Percentiles rank a stretch among this genome's conserved stretches.
phyloP scores from a whole-genome alignment of 2,797 vertebrate genomes.

The Epinephelus awoara region DNA sequence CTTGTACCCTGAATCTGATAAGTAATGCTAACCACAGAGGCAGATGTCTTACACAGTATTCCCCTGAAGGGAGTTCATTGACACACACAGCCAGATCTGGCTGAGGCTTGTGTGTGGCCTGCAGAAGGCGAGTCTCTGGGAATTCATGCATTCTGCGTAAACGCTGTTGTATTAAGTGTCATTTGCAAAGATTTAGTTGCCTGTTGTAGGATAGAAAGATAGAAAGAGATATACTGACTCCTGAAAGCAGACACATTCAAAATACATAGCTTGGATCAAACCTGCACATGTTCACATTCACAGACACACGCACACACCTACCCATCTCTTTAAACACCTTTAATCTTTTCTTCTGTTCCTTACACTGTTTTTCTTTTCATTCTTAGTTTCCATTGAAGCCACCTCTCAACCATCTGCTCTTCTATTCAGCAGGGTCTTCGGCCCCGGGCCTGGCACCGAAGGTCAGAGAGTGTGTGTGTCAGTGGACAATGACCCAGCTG shows the following conservation, averaged over 20 bases:
- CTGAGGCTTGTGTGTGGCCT: slow-evolving; percentile 31
- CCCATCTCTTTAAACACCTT: slow-evolving; percentile 20
- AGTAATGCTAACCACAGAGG: slow-evolving; percentile 30
- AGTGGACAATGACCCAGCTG: slow-evolving; percentile 65
- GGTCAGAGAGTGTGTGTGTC: slow-evolving; percentile 63
- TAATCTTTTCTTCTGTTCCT: slow-evolving; percentile 54
- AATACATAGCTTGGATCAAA: slow-evolving; percentile 2
- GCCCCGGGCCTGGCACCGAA: slow-evolving; percentile 64
- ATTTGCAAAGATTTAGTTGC: slow-evolving; percentile 11
- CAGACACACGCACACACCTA: slow-evolving; percentile 30
- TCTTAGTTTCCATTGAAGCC: slow-evolving; percentile 74
- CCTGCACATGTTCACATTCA: slow-evolving; percentile 6
- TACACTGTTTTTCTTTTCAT: slow-evolving; percentile 60
- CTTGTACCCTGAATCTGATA: slow-evolving; percentile 7
- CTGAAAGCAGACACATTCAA: background rate
- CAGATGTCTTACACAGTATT: slow-evolving; percentile 35
- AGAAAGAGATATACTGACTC: background rate
- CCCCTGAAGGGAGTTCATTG: slow-evolving; percentile 16
- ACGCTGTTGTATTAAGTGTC: slow-evolving; percentile 39
- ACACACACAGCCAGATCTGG: slow-evolving; percentile 18
- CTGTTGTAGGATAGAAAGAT: slow-evolving; percentile 14
- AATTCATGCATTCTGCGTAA: slow-evolving; percentile 33
- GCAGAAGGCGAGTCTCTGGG: slow-evolving; percentile 3
- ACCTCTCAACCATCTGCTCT: slow-evolving; percentile 83
- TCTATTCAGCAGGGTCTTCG: slow-evolving; percentile 70